Evolutionary conservation across 2,888 invertebrate genomes (phyloP), one percentile per base, ranked within the genome.

Genomic region (Apocheima hispidaria): DNA sequence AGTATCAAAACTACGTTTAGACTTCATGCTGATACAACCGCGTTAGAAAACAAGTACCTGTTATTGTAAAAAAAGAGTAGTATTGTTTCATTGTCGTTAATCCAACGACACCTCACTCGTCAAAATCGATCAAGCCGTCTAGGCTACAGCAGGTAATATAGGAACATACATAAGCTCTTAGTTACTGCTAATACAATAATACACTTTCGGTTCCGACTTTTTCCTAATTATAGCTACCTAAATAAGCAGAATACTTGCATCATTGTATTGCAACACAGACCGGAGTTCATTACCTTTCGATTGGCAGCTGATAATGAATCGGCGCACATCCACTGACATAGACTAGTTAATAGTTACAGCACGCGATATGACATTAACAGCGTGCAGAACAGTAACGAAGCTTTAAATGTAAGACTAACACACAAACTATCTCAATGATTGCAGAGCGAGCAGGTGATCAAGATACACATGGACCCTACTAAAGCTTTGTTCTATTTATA

Each of bases 271-370:
- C 28, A 40, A 55, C 48, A 40, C 6, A 26, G 46, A 44, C 18
- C 26, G 18, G 18, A 50, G 44, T 46, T 54, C 57, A 48, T 55
- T 64, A 62, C 61, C 46, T 35, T 28, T n/a, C 53, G 60, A 63
- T 63, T 65, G 63, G 65, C 67, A 67, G 60, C 65, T 65, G 62
- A 64, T 64, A 64, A 64, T 64, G 66, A 64, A 64, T 54, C 61
- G 66, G 66, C 63, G 62, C 59, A 66, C 64, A 63, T 64, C 60
- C 16, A 33, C 48, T 35, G 16, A 44, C 26, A 51, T 28, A 28
- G 40, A 40, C 16, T 51, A 28, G 18, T n/a, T 51, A 28, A 18
- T 40, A 40, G 40, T 23, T 51, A 28, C 51, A n/a, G 18, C 12
- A 26, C 26, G 51, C 40, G 51, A 51, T 51, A 51, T 54, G 46